Evolutionary conservation across 2,113 vertebrate species (phyloP), one percentile per base, ranked within the genome.

Genomic region (Aramus guarauna): DNA sequence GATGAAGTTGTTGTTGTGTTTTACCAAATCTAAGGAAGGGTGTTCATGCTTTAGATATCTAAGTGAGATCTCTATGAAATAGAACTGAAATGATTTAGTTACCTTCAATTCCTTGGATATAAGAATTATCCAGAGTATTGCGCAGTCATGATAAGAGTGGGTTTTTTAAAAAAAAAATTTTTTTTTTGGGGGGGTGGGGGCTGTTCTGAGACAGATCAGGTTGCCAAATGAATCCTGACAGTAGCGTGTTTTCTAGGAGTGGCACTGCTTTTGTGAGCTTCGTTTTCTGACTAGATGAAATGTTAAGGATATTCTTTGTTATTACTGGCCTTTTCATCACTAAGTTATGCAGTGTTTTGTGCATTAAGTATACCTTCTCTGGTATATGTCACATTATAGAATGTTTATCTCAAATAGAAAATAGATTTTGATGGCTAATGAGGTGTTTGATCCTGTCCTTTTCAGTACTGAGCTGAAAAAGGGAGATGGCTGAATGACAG

Each of bases 121-220:
- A 67, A 78, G 69, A 85, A 85, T 75, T 48, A 55, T 45, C 26
- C 43, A 56, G n/a, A 88, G 7, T 53, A 12, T 62, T 82, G 15
- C 0, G 0, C 30, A 41, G 5, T 63, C 17, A 26, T n/a, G 2
- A 14, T 56, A 83, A 73, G 18, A 53, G 21, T 69, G 8, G 1
- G 1, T 1, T 21, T 75, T 77, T 58, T 39, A 24, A 5, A 37
- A 45, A 62, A 15, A 72, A 19, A 12, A 50, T 90, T 80, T 78
- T 67, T 18, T 4, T 83, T 52, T 53, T 48, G 45, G 17, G 36
- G 45, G 17, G 36, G 7, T 17, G 26, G 30, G 58, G 29, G 24
- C 16, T 80, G 12, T 59, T 80, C 23, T 76, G 24, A 56, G 39
- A 19, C 13, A 3, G 4, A 9, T 72, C 22, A 23, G 62, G 29